Evolutionary conservation across 2,797 vertebrate species (phyloP), one percentile per base, ranked within the genome.

Genomic region (Myiotriccus ornatus): DNA sequence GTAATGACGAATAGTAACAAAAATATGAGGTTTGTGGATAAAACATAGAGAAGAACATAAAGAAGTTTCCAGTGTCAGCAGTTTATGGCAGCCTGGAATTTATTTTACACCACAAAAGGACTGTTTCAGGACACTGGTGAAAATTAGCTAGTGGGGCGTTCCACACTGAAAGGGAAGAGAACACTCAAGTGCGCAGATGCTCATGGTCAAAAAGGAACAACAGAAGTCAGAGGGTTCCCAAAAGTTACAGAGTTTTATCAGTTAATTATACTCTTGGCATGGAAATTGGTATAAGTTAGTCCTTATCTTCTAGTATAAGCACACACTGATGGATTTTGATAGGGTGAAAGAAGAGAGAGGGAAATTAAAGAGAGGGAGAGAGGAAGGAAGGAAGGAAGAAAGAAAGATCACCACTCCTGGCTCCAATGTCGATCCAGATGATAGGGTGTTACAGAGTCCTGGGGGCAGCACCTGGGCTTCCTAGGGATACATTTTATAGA

Each of bases 51-150:
- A 49, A 94, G 69, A 49, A 90, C 70, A 87, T 83, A 62, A 87
- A 81, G 83, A 95, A 91, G 49, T 94, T 92, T 85, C 59, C 68
- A 69, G 63, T 55, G 44, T 95, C 79, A 92, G 90, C 43, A 89
- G n/a, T 85, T 95, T 90, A 68, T 82, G 78, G 64, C 80, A 89
- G 87, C 28, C 67, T 73, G 71, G n/a, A 57, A 53, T 94, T 94
- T 94, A 53, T 89, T 93, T 96, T 89, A 82, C 6, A 44, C 73
- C 84, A 90, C 70, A 87, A 71, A 94, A 91, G 28, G 63, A 92
- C 55, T 43, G 35, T 68, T 78, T 37, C 39, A 70, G 71, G 34
- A 91, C 59, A 73, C 28, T 76, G 69, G 21, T 47, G 69, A 71
- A 64, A 81, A 71, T 47, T 46, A 88, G 59, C 12, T 41, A 43